phyloP scores from a whole-genome alignment of 2,888 invertebrate species.

The Diaphora mendica region DNA sequence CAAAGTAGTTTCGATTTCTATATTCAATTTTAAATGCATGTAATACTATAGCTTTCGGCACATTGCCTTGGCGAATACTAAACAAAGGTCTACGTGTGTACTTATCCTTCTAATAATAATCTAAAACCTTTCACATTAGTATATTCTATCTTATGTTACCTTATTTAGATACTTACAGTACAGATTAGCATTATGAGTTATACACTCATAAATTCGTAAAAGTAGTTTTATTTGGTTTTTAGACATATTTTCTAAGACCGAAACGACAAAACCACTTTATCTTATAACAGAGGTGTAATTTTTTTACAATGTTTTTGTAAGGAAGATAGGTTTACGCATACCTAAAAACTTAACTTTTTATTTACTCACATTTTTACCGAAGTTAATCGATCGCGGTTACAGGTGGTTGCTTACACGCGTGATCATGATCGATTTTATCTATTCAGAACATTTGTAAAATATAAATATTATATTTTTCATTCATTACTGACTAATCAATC shows the following conservation, averaged over 20 bases:
- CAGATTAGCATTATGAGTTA: not conserved
- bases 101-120: slow-evolving; percentile 9
- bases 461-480: not conserved
- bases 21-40: not conserved
- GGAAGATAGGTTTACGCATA: no score
- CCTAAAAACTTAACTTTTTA: not conserved
- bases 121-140: not conserved
- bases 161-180: not conserved
- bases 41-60: not conserved
- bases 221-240: not conserved
- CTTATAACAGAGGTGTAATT: not conserved
- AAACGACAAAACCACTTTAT: not conserved
- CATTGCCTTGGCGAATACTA: not conserved
- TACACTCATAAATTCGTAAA: not conserved
- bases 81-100: not conserved
- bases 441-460: not conserved
- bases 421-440: not conserved
- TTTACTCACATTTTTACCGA: not conserved
- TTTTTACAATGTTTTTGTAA: no score
- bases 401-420: no score
- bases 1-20: not conserved
- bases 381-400: no score
- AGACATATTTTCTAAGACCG: not conserved
- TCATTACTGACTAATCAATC: not conserved
- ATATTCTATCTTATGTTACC: not conserved